These are phyloP conservation scores for Teleogryllus oceanicus DNA, from an alignment of 2,888 invertebrate species.

Conservation along the genomic window DNA sequence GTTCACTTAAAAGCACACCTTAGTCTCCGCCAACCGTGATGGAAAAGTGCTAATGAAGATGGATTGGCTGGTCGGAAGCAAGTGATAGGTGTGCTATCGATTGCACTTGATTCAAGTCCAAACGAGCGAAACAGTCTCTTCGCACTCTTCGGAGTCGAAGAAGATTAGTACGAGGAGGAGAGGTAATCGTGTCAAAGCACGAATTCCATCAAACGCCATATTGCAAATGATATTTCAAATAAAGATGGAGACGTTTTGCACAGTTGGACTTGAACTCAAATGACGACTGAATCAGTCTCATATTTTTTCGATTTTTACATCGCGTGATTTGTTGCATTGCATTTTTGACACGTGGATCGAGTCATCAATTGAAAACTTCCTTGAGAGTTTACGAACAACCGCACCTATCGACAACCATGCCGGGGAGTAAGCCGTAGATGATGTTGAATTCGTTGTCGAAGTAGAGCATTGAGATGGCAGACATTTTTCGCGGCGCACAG, in stretches of 20 bases:
- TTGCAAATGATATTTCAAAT: not conserved
- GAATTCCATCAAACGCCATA: too few species aligned
- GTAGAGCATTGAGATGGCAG: constrained; percentile 85
- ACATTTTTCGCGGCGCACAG: constrained; percentile 86
- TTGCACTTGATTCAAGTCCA: not conserved
- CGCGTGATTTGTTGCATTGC: not conserved
- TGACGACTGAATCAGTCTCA: not conserved
- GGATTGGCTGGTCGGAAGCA: not conserved
- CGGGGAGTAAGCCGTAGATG: constrained; percentile 81
- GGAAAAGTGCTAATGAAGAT: not conserved
- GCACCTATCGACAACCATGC: constrained; percentile 92
- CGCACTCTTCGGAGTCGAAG: not conserved
- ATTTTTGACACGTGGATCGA: not conserved
- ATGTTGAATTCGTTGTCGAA: constrained; percentile 86
- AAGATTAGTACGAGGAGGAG: too few species aligned
- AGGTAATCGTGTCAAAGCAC: too few species aligned
- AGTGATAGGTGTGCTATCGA: constrained; percentile 11
- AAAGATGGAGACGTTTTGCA: not conserved
- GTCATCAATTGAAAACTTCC: not conserved
- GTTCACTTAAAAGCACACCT: not conserved
- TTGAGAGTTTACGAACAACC: constrained; percentile 64
- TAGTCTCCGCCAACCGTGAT: not conserved
- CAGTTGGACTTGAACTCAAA: constrained; percentile 3
- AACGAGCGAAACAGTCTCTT: not conserved
- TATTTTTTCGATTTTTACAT: not conserved